Conservation (phyloP, 1,140 invertebrate species). For the Ruditapes philippinarum region DNA sequence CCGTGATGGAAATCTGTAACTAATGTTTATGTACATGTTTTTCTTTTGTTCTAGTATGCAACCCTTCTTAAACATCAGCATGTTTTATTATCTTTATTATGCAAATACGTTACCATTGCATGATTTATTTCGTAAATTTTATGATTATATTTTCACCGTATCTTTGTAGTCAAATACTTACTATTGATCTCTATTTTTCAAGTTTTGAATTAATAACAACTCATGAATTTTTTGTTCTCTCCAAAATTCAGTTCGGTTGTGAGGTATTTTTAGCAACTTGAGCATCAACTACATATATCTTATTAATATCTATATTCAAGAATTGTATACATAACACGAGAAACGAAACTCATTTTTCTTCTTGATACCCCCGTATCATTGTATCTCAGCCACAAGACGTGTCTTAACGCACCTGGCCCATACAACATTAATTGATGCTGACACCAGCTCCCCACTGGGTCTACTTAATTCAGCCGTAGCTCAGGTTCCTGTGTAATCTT, state of each 20-base stretch:
- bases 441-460: conserved; percentile 44
- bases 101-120: too few species aligned
- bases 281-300: neutral
- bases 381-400: neutral
- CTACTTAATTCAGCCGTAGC: conserved; percentile 50
- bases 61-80: too few species aligned
- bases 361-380: neutral
- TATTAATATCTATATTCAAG: neutral
- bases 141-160: too few species aligned
- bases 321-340: neutral
- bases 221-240: too few species aligned
- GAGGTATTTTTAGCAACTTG: too few species aligned
- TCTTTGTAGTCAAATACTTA: too few species aligned
- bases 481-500: conserved; percentile 53
- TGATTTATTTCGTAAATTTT: too few species aligned
- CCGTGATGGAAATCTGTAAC: neutral
- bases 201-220: too few species aligned
- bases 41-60: neutral
- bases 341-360: neutral
- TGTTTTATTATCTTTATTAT: too few species aligned
- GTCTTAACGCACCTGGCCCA: conserved; percentile 49
- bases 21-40: neutral
- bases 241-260: too few species aligned
- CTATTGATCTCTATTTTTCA: too few species aligned
- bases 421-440: conserved; percentile 54